Evolutionary conservation across 2,888 invertebrate genomes (phyloP), one percentile per base, ranked within the genome.

Genomic region (Pristionchus fissidentatus): DNA sequence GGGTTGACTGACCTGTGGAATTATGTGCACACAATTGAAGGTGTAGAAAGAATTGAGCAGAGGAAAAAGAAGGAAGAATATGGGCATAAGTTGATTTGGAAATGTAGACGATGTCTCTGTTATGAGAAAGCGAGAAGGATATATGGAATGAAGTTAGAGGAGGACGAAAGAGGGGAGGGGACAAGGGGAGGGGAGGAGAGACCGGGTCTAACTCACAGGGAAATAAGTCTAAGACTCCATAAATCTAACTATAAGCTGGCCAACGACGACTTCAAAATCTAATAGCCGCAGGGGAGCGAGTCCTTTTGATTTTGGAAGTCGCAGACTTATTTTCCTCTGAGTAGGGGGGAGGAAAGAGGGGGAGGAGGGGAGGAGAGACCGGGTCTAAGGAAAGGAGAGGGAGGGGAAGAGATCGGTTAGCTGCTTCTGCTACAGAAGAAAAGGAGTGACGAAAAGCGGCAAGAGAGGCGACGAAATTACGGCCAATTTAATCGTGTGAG

Each of bases 91-190:
- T 66, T 66, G 66, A 66, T 66, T n/a, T n/a, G n/a, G n/a, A n/a
- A n/a, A n/a, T 66, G 66, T 66, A 66, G 66, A 66, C 22, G n/a
- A 66, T 66, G 66, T 66, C 66, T 66, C 10, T 66, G 66, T 66
- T 66, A 66, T 66, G 66, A 66, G 66, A 66, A 35, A 38, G 22
- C 19, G 66, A 38, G 55, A 55, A 60, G 35, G 38, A 38, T 35
- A 66, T 66, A 66, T 66, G 38, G 66, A 66, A 66, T 66, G 66
- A 66, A 38, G 66, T 66, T 66, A 66, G 66, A 66, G 38, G 38
- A 38, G 66, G 66, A 38, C 35, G 66, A 38, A 66, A 38, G 66
- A 22, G 60, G 60, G 35, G 66, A 66, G 38, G 66, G 66, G 38
- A 38, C 15, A 57, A 57, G 57, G n/a, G n/a, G 19, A 35, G 60